These are phyloP conservation scores for Hydraecia micacea DNA, from an alignment of 2,888 invertebrate species.

Conservation along the genomic window DNA sequence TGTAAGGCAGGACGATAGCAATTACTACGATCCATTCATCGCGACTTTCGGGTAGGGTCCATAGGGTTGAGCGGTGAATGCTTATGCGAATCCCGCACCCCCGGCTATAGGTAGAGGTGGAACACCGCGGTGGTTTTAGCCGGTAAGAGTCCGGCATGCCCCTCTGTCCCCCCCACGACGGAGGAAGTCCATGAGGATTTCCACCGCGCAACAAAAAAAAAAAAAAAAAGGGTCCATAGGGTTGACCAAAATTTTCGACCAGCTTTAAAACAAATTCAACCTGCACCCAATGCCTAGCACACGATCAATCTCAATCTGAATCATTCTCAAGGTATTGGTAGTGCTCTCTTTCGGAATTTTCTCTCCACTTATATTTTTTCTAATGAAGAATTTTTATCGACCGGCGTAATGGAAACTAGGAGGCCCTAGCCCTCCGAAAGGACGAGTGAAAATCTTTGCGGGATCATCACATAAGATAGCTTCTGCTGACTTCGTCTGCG, in stretches of 20 bases:
- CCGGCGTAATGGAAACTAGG: not conserved
- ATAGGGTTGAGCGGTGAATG: no score
- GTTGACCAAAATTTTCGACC: constrained; percentile 23
- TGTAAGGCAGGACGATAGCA: constrained; percentile 31
- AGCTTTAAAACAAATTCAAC: not conserved
- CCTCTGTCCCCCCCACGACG: no score
- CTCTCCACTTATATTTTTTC: not conserved
- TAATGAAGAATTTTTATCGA: not conserved
- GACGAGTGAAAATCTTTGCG: not conserved
- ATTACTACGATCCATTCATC: constrained; percentile 48
- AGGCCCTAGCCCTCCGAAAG: not conserved
- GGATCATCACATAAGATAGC: not conserved
- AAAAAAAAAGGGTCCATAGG: no score
- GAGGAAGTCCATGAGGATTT: no score
- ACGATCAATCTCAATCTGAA: no score
- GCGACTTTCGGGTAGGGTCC: constrained; percentile 15
- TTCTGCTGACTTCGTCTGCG: not conserved
- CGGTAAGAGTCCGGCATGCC: no score
- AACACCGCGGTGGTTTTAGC: no score
- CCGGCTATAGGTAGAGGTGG: no score
- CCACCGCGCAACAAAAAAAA: no score
- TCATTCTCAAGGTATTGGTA: not conserved
- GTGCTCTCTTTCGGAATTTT: not conserved
- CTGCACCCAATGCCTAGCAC: no score
- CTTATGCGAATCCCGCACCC: no score